A percentile compares a stretch with the other conserved stretches of the same genome.
phyloP scores from a whole-genome alignment of 2,797 vertebrate genomes.

The Yasuhikotakia modesta region DNA sequence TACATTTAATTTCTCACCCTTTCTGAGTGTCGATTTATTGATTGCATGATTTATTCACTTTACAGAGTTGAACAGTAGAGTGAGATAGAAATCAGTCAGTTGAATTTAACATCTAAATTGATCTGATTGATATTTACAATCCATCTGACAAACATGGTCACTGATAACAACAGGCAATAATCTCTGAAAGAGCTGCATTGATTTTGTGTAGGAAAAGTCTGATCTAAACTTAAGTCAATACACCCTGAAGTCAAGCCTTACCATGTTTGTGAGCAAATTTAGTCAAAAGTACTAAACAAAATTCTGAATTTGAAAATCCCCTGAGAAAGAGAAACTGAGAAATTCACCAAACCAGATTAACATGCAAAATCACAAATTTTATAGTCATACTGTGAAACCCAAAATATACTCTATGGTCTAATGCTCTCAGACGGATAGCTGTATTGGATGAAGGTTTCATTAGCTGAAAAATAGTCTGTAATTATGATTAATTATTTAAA shows the following conservation, averaged over 20 bases:
- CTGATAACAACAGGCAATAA: slow-evolving; percentile 23
- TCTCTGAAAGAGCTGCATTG: slow-evolving; percentile 21
- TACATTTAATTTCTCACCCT: slow-evolving; percentile 42
- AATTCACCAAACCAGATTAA: slow-evolving; percentile 49
- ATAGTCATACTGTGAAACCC: slow-evolving; percentile 18
- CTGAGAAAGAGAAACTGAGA: slow-evolving; percentile 60
- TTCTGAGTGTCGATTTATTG: slow-evolving; percentile 63
- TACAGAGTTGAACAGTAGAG: slow-evolving; percentile 45
- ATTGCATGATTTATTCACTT: slow-evolving; percentile 53
- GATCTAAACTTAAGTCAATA: no score
- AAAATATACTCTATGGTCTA: slow-evolving; percentile 20
- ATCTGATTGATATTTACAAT: slow-evolving; percentile 39
- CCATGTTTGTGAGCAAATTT: slow-evolving; percentile 43
- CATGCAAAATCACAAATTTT: slow-evolving; percentile 53
- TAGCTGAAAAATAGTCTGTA: slow-evolving; percentile 17
- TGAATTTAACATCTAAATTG: slow-evolving; percentile 43
- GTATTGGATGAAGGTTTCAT: slow-evolving; percentile 38
- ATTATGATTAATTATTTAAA: slow-evolving; percentile 42
- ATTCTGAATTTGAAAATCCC: slow-evolving; percentile 55
- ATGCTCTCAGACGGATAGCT: not conserved
- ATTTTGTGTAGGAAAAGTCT: slow-evolving; percentile 24
- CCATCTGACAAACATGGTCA: slow-evolving; percentile 42
- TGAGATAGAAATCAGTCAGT: slow-evolving; percentile 32
- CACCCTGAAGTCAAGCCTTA: slow-evolving; percentile 19
- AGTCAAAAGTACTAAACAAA: slow-evolving; percentile 36